Evolutionary conservation across 2,888 invertebrate genomes (phyloP).

Genomic region (Sicus ferrugineus): DNA sequence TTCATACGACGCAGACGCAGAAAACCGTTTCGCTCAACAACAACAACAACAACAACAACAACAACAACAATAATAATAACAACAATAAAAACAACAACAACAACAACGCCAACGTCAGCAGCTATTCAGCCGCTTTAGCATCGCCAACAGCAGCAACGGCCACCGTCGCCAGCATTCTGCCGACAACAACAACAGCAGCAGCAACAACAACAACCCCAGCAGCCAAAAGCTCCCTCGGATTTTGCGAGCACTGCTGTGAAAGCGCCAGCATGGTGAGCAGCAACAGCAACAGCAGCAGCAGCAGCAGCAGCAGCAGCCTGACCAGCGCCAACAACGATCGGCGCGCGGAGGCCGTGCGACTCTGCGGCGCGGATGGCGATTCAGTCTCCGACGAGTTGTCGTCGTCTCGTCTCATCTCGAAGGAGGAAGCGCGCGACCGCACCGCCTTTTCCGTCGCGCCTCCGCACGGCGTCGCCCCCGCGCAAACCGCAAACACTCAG

Average conservation of each 20-base stretch:
- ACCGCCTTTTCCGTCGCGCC: conserved; percentile 41
- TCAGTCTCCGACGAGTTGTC: conserved; percentile 60
- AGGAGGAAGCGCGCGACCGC: conserved; percentile 50
- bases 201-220: conserved; percentile 26
- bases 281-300: conserved; percentile 3
- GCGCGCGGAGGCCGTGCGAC: conserved; percentile 45
- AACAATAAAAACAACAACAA: conserved; percentile 31
- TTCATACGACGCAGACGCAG: conserved; percentile 23
- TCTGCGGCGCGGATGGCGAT: conserved; percentile 51
- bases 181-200: conserved; percentile 19
- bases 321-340: conserved; percentile 10
- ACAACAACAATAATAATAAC: conserved; percentile 37
- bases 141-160: conserved; percentile 31
- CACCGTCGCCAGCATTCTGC: no score
- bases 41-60: conserved; percentile 22
- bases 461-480: conserved; percentile 4
- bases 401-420: conserved; percentile 61
- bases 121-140: conserved; percentile 33
- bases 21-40: conserved; percentile 28
- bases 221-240: conserved; percentile 52
- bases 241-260: conserved; percentile 58
- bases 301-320: neutral
- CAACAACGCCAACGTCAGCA: no score
- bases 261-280: conserved; percentile 39
- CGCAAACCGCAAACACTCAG: neutral